Evolutionary conservation across 2,113 vertebrate species (phyloP).

Genomic region (Strigops habroptila): DNA sequence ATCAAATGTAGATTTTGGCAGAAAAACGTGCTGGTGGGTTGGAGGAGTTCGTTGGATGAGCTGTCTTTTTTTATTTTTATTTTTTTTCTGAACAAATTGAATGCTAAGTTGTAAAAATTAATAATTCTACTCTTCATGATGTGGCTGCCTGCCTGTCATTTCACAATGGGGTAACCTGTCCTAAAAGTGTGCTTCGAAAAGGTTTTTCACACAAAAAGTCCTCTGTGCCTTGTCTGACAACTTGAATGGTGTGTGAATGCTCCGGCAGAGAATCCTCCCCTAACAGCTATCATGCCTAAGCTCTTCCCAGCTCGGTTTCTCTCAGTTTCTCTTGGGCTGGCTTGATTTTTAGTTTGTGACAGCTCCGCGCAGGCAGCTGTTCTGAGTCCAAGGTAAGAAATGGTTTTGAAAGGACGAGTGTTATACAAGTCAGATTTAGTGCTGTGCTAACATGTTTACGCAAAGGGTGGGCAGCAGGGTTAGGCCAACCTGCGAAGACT

Average conservation of each 20-base stretch:
- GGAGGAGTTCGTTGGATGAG: not conserved
- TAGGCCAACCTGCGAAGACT: not conserved
- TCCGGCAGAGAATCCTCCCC: not conserved
- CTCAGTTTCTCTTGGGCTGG: not conserved
- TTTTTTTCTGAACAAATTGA: not conserved
- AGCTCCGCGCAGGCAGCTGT: too few relatives aligned
- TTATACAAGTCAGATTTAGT: not conserved
- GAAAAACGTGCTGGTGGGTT: not conserved
- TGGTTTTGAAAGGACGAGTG: not conserved
- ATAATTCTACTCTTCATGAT: rapidly evolving
- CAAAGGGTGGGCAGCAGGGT: not conserved
- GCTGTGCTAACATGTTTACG: rapidly evolving
- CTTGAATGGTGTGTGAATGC: not conserved
- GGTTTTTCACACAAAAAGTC: rapidly evolving
- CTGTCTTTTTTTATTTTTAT: rapidly evolving
- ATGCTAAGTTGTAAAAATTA: not conserved
- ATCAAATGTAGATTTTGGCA: not conserved
- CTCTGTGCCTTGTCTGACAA: not conserved
- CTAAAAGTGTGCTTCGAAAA: not conserved
- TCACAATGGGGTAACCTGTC: not conserved
- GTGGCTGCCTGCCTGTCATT: not conserved
- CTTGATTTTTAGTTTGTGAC: not conserved
- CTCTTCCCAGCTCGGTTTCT: not conserved
- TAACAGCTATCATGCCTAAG: not conserved
- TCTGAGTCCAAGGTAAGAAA: not conserved